Base-by-base conservation (phyloP, 2,888 invertebrate genomes). In the Lycocerus yunnanus region DNA sequence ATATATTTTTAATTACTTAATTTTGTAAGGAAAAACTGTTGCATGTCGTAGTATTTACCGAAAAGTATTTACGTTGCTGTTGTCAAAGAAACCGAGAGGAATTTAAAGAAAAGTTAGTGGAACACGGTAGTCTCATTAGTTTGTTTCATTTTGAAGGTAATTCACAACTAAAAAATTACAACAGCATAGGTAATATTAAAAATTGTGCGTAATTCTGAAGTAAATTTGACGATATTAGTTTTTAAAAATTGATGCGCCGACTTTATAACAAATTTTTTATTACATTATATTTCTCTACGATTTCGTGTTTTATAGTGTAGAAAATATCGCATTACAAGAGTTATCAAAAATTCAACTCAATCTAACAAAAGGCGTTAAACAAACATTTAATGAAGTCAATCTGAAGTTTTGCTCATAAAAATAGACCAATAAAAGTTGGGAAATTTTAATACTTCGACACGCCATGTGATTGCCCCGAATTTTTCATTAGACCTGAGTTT, bases 261-360 rank as follows among this genome's bases (percentile, higher is more conserved):
- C 43, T 43, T 43, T 43, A 43, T 43, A 43, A 43, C 43, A 68
- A 68, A 21, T 59, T 59, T 21, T 58, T 68, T 21, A 68, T 68
- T 68, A 59, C 15, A 61, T 66, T 72, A 68, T 71, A 74, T 71
- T 74, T 24, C 24, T 66, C 68, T 66, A 71, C 68, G 68, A 74
- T 74, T 74, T 66, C 66, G 66, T 65, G 74, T 74, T 72, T 74
- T 74, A 74, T 71, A 71, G 71, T 43, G 43, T 43, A 68, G 59
- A 75, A 76, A 73, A 73, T 72, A 75, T 75, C 67, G 69, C 76
- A 69, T 76, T 72, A 71, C 75, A 72, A 68, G 61, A 80, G 80
- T 81, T 82, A 82, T 83, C 82, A 83, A 83, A 83, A 83, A 83
- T 83, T 83, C 83, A 82, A 83, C 81, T 83, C 83, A 83, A 83